Percentiles rank a stretch among this genome's conserved stretches.
These are phyloP conservation scores for Hesperophylax magnus DNA, from an alignment of 1,140 invertebrate genomes.

Conservation along the genomic window DNA sequence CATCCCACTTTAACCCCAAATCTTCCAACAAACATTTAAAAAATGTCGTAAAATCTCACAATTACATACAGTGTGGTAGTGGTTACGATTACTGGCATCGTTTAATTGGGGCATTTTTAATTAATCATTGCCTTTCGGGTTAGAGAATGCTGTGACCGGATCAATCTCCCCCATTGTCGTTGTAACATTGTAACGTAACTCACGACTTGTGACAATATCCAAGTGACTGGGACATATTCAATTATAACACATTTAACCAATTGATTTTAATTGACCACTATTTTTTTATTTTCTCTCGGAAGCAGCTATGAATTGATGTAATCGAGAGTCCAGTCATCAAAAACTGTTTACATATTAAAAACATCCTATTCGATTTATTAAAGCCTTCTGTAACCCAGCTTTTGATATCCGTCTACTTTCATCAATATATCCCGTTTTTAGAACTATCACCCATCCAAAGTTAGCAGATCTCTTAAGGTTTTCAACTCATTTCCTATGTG, in stretches of 20 bases:
- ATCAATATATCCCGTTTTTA: too few species aligned
- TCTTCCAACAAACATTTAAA: conserved; percentile 16
- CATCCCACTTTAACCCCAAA: conserved; percentile 19
- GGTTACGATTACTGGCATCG: conserved; percentile 10
- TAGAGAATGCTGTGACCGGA: background rate
- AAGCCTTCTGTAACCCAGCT: too few species aligned
- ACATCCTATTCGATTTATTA: too few species aligned
- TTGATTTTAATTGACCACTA: conserved; percentile 53
- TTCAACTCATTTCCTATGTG: too few species aligned
- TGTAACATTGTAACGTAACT: background rate
- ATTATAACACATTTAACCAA: conserved; percentile 53
- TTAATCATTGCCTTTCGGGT: conserved; percentile 16
- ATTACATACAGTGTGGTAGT: background rate
- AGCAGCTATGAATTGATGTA: background rate
- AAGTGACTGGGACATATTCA: conserved; percentile 47
- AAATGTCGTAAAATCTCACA: conserved; percentile 41
- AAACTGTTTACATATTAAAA: background rate
- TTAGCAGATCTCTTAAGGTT: too few species aligned
- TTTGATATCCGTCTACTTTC: too few species aligned
- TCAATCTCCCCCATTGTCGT: conserved; percentile 42
- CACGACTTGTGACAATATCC: conserved; percentile 40
- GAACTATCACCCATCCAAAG: too few species aligned
- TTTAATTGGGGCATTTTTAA: conserved; percentile 25
- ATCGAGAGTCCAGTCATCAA: background rate
- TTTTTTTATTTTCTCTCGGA: conserved; percentile 38